Percentiles rank a stretch among this genome's conserved stretches.
Conservation (phyloP, 2,888 invertebrate species). For the Cataglyphis altisquamis region DNA sequence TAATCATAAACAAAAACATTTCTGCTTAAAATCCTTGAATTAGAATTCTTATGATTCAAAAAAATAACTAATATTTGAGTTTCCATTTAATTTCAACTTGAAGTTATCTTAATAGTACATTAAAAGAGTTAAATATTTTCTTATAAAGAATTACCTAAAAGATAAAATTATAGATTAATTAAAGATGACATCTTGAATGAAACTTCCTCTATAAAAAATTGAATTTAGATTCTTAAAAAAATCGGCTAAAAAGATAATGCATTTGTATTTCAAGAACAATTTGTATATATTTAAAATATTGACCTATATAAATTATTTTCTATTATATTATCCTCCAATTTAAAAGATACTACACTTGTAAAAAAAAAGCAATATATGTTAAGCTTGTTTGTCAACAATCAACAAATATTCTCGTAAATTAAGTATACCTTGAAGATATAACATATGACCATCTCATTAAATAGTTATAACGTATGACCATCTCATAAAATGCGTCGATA, state of each 20-base stretch:
- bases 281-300: constrained; percentile 13
- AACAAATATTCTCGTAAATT: constrained; percentile 22
- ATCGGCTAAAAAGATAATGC: neutral
- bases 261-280: neutral
- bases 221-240: neutral
- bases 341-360: constrained; percentile 16
- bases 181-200: neutral
- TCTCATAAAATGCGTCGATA: constrained; percentile 30
- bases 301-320: neutral
- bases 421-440: neutral
- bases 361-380: neutral
- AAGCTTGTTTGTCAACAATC: constrained; percentile 25
- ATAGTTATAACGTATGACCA: neutral
- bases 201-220: neutral
- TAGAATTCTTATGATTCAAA: neutral
- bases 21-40: neutral
- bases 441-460: constrained; percentile 19
- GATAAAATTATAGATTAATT: neutral
- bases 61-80: neutral
- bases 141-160: neutral
- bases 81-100: neutral
- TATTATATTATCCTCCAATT: neutral
- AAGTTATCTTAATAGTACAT: constrained; percentile 10
- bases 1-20: neutral
- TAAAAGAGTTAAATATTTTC: neutral